phyloP scores from a whole-genome alignment of 2,888 invertebrate species.

The Melipona beecheii region DNA sequence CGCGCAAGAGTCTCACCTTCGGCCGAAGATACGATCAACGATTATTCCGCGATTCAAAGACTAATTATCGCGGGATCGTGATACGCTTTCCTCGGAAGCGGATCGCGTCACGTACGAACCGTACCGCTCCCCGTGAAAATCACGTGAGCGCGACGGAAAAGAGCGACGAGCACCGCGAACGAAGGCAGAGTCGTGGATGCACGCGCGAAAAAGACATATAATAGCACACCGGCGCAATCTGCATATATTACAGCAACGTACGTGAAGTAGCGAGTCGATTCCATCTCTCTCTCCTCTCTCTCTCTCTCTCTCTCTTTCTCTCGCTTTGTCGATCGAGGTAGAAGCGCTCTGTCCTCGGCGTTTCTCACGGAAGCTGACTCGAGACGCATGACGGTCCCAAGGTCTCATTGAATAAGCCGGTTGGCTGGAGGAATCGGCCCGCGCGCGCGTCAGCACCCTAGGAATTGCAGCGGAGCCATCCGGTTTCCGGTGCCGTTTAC shows the following conservation, averaged over 20 bases:
- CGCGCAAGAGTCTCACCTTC: neutral
- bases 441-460: slow-evolving; percentile 45
- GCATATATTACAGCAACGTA: slow-evolving; percentile 78
- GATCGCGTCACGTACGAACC: slow-evolving; percentile 56
- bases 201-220: slow-evolving; percentile 77
- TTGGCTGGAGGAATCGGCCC: slow-evolving; percentile 49
- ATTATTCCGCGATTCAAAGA: slow-evolving; percentile 79
- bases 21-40: slow-evolving; percentile 34
- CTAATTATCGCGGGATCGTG: slow-evolving; percentile 76
- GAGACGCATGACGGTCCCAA: slow-evolving; percentile 75
- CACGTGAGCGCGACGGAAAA: slow-evolving; percentile 9
- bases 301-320: neutral
- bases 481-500: slow-evolving; percentile 73
- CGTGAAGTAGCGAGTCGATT: slow-evolving; percentile 3
- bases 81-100: slow-evolving; percentile 71
- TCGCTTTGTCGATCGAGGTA: slow-evolving; percentile 11
- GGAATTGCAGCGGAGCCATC: slow-evolving; percentile 63
- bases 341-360: slow-evolving; percentile 74
- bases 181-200: slow-evolving; percentile 29
- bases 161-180: neutral
- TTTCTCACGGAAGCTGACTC: slow-evolving; percentile 81
- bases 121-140: neutral
- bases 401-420: slow-evolving; percentile 73
- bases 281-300: neutral
- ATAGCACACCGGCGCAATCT: slow-evolving; percentile 79